Percentiles rank a stretch among this genome's conserved stretches.
Conservation (phyloP, 2,797 vertebrate species). For the Anguilla marmorata region DNA sequence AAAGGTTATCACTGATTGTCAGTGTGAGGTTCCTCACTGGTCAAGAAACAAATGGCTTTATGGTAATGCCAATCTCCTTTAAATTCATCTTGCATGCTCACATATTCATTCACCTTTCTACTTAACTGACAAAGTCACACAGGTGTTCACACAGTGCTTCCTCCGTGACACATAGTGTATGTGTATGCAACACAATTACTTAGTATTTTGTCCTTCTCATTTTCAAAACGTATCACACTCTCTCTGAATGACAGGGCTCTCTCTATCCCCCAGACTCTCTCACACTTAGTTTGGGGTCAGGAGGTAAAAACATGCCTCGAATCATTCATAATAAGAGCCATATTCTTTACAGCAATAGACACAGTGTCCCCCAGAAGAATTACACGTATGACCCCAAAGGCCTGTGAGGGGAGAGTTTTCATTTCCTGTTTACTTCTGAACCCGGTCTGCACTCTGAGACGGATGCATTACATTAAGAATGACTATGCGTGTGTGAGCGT, state of each 20-base stretch:
- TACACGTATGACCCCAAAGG: background rate
- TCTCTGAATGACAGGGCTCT: background rate
- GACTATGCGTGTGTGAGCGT: background rate
- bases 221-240: background rate
- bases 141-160: background rate
- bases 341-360: conserved; percentile 9
- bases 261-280: background rate
- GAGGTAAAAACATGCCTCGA: background rate
- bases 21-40: background rate
- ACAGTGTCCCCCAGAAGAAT: background rate
- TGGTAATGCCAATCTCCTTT: background rate
- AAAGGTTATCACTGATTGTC: background rate
- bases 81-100: background rate
- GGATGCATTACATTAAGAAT: conserved; percentile 6
- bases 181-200: background rate
- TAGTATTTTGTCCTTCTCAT: background rate
- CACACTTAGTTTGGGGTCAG: background rate
- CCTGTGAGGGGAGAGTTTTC: background rate
- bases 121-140: background rate
- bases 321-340: background rate
- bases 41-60: background rate
- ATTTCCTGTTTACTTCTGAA: conserved; percentile 28
- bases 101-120: background rate
- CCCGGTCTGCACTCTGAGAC: background rate
- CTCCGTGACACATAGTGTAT: background rate